Percentiles rank a stretch among this genome's conserved stretches.
Evolutionary conservation across 2,888 invertebrate genomes (phyloP).

Genomic region (Hydroisotoma schaefferi): DNA sequence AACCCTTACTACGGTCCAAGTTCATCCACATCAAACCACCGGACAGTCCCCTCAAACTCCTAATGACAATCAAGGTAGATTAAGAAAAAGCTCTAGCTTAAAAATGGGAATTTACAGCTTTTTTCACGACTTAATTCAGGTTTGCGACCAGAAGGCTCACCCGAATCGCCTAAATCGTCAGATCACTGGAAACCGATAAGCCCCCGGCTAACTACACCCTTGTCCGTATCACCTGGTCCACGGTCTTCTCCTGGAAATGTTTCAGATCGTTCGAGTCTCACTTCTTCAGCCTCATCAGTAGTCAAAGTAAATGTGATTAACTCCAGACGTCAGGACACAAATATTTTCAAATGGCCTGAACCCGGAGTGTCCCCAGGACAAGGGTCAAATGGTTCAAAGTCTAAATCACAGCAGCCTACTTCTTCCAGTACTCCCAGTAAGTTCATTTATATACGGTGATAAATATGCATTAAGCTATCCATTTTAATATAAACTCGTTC

Average conservation of each 20-base stretch:
- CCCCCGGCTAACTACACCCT: constrained; percentile 27
- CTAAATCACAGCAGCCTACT: not conserved
- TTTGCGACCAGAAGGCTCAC: constrained; percentile 29
- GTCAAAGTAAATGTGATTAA: not conserved
- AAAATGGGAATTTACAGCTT: too few relatives aligned
- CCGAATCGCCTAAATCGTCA: constrained; percentile 42
- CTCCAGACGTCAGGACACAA: not conserved
- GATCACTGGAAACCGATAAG: constrained; percentile 46
- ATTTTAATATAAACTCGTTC: too few relatives aligned
- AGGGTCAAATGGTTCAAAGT: not conserved
- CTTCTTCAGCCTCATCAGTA: constrained; percentile 13
- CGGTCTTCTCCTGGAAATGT: too few relatives aligned
- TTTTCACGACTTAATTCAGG: constrained; percentile 9
- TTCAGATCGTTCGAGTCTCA: too few relatives aligned
- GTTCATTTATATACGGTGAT: too few relatives aligned
- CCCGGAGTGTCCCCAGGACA: not conserved
- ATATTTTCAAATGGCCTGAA: constrained; percentile 4
- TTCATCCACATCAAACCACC: constrained; percentile 42
- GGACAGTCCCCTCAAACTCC: too few relatives aligned
- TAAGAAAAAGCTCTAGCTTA: too few relatives aligned
- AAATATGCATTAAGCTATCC: too few relatives aligned
- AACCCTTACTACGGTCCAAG: constrained; percentile 37
- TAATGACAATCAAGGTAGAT: too few relatives aligned
- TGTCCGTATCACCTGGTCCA: constrained; percentile 20
- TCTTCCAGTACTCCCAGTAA: too few relatives aligned